These are phyloP conservation scores for Ischnura elegans DNA, from an alignment of 2,888 invertebrate species.

Conservation along the genomic window DNA sequence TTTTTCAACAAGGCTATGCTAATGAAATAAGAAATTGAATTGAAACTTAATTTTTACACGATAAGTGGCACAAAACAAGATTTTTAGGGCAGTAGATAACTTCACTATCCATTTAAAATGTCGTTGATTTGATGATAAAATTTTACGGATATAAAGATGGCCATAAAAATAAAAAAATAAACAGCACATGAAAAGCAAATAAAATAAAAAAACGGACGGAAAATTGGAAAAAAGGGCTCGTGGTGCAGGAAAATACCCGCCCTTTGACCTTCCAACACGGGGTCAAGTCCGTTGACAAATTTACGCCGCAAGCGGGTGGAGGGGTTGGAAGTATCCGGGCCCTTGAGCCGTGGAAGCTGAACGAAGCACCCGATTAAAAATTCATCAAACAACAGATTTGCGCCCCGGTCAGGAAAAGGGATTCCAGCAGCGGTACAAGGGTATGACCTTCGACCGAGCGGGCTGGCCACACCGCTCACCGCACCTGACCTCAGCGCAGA, in stretches of 20 bases:
- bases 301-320: not conserved
- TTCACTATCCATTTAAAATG: too few relatives aligned
- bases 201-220: not conserved
- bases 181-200: too few relatives aligned
- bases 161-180: too few relatives aligned
- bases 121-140: too few relatives aligned
- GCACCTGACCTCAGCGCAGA: not conserved
- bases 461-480: not conserved
- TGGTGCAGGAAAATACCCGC: not conserved
- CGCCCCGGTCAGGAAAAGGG: not conserved
- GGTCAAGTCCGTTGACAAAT: not conserved
- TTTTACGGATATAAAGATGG: too few relatives aligned
- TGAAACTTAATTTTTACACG: too few relatives aligned
- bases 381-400: not conserved
- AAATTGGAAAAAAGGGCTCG: not conserved
- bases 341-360: not conserved
- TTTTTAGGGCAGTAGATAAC: too few relatives aligned
- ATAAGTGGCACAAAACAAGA: too few relatives aligned
- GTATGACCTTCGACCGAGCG: not conserved
- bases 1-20: too few relatives aligned
- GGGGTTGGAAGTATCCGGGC: not conserved
- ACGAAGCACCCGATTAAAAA: constrained; percentile 18
- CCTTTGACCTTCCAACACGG: not conserved
- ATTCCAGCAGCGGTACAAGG: not conserved
- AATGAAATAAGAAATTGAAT: too few relatives aligned